These are phyloP conservation scores for Saxicola maurus DNA, from an alignment of 2,797 vertebrate species.

Conservation along the genomic window DNA sequence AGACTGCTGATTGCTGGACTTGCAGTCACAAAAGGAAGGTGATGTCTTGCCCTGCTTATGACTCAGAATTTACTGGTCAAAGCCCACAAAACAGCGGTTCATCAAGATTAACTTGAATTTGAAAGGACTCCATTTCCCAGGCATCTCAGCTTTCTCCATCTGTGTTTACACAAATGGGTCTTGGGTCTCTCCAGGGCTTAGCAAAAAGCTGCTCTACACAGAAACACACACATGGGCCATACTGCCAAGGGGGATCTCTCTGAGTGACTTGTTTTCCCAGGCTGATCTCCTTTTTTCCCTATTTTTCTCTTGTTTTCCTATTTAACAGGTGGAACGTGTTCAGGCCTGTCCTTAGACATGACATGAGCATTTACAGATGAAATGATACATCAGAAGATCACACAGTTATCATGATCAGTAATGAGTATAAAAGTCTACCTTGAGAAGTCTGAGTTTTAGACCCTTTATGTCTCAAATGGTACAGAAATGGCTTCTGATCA, in stretches of 20 bases:
- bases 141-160: constrained; percentile 25
- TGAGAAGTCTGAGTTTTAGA: neutral
- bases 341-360: neutral
- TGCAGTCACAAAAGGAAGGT: neutral
- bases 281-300: neutral
- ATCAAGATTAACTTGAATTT: neutral
- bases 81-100: neutral
- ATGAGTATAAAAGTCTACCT: neutral
- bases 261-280: neutral
- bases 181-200: neutral
- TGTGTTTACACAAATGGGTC: constrained; percentile 14
- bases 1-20: neutral
- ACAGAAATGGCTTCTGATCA: neutral
- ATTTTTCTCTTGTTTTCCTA: neutral
- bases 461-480: neutral
- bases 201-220: neutral
- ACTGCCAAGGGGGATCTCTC: neutral
- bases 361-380: neutral
- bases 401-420: neutral
- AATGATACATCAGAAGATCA: neutral
- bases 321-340: neutral
- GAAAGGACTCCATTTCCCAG: constrained; percentile 15
- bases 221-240: neutral
- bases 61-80: neutral
- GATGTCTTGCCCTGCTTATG: neutral